Conservation (phyloP, 1,140 invertebrate species). For the Condylostylus longicornis region DNA sequence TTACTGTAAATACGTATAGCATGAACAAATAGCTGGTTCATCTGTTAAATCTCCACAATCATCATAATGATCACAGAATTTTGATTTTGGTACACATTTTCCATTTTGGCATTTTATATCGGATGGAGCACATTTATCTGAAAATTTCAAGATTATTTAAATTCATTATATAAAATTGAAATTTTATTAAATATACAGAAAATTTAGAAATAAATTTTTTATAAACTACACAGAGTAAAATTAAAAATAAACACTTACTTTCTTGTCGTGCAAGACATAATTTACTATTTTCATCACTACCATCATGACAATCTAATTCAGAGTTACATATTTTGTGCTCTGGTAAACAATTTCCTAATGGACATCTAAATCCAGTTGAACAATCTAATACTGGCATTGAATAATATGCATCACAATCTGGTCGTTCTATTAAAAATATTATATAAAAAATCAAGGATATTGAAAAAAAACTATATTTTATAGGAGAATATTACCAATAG, state of each 20-base stretch:
- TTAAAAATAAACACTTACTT: conserved; percentile 19
- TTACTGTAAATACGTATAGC: conserved; percentile 45
- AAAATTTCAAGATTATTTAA: background rate
- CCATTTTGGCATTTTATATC: conserved; percentile 50
- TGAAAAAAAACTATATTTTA: no score
- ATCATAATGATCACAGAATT: conserved; percentile 46
- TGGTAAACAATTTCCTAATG: conserved; percentile 51
- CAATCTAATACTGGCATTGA: conserved; percentile 30
- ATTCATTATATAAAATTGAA: background rate
- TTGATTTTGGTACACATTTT: conserved; percentile 48
- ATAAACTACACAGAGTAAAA: no score
- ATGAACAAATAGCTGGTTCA: conserved; percentile 50
- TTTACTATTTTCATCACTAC: conserved; percentile 41
- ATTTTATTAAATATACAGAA: background rate
- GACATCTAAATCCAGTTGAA: conserved; percentile 38
- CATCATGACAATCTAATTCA: conserved; percentile 50
- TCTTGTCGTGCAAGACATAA: conserved; percentile 32
- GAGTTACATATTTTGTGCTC: conserved; percentile 51
- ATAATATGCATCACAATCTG: no score
- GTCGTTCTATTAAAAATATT: no score
- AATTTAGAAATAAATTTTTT: background rate
- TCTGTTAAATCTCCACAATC: conserved; percentile 58
- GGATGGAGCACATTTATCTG: conserved; percentile 19
- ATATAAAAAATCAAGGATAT: no score
- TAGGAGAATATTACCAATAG: no score